Percentiles rank a stretch among this genome's conserved stretches.
phyloP scores from a whole-genome alignment of 2,888 invertebrate genomes.

The Megamerina dolium region DNA sequence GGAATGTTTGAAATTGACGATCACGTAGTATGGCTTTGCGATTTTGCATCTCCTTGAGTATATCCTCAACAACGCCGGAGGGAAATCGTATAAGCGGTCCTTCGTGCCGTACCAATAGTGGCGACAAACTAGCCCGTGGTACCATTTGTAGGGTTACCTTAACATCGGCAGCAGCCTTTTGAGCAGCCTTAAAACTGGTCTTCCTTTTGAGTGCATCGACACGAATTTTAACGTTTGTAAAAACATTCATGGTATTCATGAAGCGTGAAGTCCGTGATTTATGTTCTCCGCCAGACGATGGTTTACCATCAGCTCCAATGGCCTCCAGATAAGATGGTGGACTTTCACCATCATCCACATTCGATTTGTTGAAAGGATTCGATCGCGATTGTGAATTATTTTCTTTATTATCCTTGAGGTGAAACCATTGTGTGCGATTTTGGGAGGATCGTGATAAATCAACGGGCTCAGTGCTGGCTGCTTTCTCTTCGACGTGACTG shows the following conservation, averaged over 20 bases:
- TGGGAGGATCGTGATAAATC: slow-evolving; percentile 33
- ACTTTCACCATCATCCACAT: slow-evolving; percentile 38
- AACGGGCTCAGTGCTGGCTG: slow-evolving; percentile 15
- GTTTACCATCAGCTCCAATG: slow-evolving; percentile 27
- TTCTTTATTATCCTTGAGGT: slow-evolving; percentile 25
- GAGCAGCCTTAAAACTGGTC: slow-evolving; percentile 37
- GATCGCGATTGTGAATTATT: slow-evolving; percentile 16
- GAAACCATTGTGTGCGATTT: slow-evolving; percentile 46
- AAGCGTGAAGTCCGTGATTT: slow-evolving; percentile 34
- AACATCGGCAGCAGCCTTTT: slow-evolving; percentile 32
- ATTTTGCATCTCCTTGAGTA: slow-evolving; percentile 70
- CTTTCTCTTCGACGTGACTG: slow-evolving; percentile 26
- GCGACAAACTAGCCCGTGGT: slow-evolving; percentile 44
- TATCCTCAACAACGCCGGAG: slow-evolving; percentile 61
- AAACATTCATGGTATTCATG: slow-evolving; percentile 35
- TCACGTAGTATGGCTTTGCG: slow-evolving; percentile 67
- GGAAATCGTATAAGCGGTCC: slow-evolving; percentile 47
- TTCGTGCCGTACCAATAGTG: slow-evolving; percentile 43
- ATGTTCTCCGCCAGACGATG: slow-evolving; percentile 16
- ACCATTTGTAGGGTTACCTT: slow-evolving; percentile 46
- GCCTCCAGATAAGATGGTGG: slow-evolving; percentile 48
- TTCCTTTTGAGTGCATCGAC: slow-evolving; percentile 45
- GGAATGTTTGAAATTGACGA: slow-evolving; percentile 65
- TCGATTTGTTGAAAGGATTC: slow-evolving; percentile 30
- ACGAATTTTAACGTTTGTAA: slow-evolving; percentile 42